phyloP scores from a whole-genome alignment of 2,888 invertebrate genomes.

The Lysandra bellargus region DNA sequence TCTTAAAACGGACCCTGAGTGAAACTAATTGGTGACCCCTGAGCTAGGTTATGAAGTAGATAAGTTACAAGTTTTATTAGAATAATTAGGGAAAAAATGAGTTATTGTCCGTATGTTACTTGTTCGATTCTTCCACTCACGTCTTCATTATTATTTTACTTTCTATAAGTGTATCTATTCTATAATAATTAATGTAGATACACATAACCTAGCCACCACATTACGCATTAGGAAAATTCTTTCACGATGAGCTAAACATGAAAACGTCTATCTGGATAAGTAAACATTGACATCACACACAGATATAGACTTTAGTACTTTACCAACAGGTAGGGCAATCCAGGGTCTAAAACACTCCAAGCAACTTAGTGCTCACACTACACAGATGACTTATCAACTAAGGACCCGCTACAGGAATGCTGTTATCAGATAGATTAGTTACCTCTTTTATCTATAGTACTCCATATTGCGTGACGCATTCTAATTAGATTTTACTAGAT shows the following conservation, averaged over 20 bases:
- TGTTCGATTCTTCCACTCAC: too few relatives aligned
- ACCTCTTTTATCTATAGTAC: slow-evolving; percentile 36
- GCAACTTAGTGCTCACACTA: not conserved
- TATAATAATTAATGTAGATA: too few relatives aligned
- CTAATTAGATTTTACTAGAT: slow-evolving; percentile 29
- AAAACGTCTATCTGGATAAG: not conserved
- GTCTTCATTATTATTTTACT: too few relatives aligned
- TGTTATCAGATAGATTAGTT: slow-evolving; percentile 40
- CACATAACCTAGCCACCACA: not conserved
- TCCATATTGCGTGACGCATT: slow-evolving; percentile 32
- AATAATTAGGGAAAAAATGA: too few relatives aligned
- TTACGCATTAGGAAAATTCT: not conserved
- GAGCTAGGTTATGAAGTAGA: too few relatives aligned
- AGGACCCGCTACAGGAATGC: slow-evolving; percentile 33
- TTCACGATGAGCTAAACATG: not conserved
- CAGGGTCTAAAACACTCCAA: not conserved
- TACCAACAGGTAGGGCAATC: not conserved
- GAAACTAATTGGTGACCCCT: too few relatives aligned
- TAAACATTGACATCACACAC: not conserved
- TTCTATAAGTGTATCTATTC: too few relatives aligned
- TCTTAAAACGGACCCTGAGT: too few relatives aligned
- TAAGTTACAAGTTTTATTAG: too few relatives aligned
- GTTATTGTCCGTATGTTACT: too few relatives aligned
- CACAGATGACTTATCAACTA: slow-evolving; percentile 18
- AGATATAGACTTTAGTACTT: not conserved